Evolutionary conservation across 2,888 invertebrate species (phyloP).

Genomic region (Acanthosepion esculentum): DNA sequence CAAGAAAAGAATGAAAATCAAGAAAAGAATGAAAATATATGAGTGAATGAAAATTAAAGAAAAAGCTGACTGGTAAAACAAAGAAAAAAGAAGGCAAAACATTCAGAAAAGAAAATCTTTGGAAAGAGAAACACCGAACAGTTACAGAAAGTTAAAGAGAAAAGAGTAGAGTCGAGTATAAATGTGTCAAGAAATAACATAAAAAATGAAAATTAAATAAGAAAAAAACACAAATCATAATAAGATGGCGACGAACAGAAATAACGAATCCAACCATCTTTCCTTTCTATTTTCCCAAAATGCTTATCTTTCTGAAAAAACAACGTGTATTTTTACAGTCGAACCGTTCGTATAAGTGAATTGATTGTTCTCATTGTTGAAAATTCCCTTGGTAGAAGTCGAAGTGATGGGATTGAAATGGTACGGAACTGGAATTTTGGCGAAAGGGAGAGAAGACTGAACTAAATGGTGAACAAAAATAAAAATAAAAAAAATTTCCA

Average conservation of each 20-base stretch:
- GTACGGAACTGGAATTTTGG: neutral
- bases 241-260: neutral
- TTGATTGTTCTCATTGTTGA: neutral
- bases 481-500: neutral
- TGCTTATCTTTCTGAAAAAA: neutral
- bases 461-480: neutral
- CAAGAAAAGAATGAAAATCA: neutral
- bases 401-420: neutral
- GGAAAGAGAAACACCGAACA: too few relatives aligned
- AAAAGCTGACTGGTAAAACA: neutral
- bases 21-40: neutral
- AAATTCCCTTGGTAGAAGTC: neutral
- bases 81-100: too few relatives aligned
- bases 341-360: neutral
- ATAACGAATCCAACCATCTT: neutral
- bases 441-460: neutral
- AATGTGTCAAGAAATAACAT: neutral
- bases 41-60: neutral
- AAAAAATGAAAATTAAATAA: neutral
- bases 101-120: too few relatives aligned
- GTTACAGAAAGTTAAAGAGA: neutral
- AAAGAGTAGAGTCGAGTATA: neutral
- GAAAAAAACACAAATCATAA: neutral
- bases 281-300: neutral
- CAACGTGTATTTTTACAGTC: neutral